phyloP scores from a whole-genome alignment of 2,797 vertebrate species.

The Protosalanx chinensis region DNA sequence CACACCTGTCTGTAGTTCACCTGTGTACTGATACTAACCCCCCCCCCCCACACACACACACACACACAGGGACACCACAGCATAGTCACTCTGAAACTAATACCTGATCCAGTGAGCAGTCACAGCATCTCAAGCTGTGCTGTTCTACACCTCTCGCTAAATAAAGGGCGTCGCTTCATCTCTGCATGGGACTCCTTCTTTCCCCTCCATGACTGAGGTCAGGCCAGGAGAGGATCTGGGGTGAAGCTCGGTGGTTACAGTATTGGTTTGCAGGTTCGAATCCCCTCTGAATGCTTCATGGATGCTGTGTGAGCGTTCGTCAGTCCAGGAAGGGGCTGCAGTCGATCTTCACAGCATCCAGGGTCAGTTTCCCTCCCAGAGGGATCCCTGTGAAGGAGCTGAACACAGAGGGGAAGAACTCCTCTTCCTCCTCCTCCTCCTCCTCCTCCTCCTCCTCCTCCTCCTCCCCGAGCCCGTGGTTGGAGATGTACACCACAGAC shows the following conservation, averaged over 20 bases:
- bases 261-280: no score
- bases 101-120: slow-evolving; percentile 69
- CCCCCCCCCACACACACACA: slow-evolving; percentile 28
- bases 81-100: slow-evolving; percentile 82
- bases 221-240: no score
- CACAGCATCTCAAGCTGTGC: slow-evolving; percentile 74
- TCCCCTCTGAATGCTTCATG: no score
- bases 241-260: no score
- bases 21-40: slow-evolving; percentile 53
- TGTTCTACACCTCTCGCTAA: slow-evolving; percentile 79
- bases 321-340: slow-evolving; percentile 61
- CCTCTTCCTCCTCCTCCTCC: slow-evolving; percentile 19
- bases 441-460: slow-evolving; percentile 39
- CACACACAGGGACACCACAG: slow-evolving; percentile 64
- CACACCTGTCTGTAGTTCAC: slow-evolving; percentile 54
- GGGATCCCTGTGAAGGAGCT: slow-evolving; percentile 45
- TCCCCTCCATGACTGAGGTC: no score
- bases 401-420: slow-evolving; percentile 59
- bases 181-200: slow-evolving; percentile 56
- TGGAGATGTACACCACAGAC: slow-evolving; percentile 61
- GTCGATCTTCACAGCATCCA: slow-evolving; percentile 81
- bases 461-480: slow-evolving; percentile 53
- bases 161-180: slow-evolving; percentile 80
- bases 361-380: slow-evolving; percentile 72
- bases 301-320: neutral